These are phyloP conservation scores for Rhodophaea formosa DNA, from an alignment of 2,888 invertebrate species.

Conservation along the genomic window DNA sequence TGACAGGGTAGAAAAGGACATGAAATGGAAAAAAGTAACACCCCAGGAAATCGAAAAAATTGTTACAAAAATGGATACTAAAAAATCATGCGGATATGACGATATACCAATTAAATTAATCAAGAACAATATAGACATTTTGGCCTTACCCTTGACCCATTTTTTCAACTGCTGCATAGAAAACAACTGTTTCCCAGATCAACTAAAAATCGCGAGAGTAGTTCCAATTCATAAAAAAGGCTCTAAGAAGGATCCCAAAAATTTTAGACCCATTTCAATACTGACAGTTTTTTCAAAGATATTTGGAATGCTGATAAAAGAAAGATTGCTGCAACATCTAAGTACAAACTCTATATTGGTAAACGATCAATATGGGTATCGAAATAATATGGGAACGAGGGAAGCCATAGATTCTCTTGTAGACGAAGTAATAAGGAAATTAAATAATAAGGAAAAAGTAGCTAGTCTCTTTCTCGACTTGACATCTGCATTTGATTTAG, in stretches of 20 bases:
- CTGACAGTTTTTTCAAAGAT: slow-evolving; percentile 11
- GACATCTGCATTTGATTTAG: neutral
- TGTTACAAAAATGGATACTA: neutral
- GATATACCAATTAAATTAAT: neutral
- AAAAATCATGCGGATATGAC: neutral
- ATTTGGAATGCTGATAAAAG: slow-evolving; percentile 12
- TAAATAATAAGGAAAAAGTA: neutral
- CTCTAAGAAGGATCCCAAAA: slow-evolving; percentile 8
- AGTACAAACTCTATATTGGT: slow-evolving; percentile 3
- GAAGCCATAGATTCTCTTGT: slow-evolving; percentile 7
- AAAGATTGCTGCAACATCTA: slow-evolving; percentile 6
- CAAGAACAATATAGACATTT: slow-evolving; percentile 3
- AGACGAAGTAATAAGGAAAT: neutral
- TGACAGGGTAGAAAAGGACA: too few species aligned
- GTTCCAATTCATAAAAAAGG: too few species aligned
- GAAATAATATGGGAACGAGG: neutral
- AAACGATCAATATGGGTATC: neutral
- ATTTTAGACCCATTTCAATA: slow-evolving; percentile 12
- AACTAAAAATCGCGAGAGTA: too few species aligned
- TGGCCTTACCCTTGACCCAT: too few species aligned
- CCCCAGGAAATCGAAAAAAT: too few species aligned
- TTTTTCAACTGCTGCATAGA: too few species aligned
- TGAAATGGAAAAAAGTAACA: too few species aligned
- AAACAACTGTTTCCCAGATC: too few species aligned
- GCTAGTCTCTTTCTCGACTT: neutral